Evolutionary conservation across 2,113 vertebrate genomes (phyloP), one percentile per base, ranked within the genome.

Genomic region (Mixornis gularis): DNA sequence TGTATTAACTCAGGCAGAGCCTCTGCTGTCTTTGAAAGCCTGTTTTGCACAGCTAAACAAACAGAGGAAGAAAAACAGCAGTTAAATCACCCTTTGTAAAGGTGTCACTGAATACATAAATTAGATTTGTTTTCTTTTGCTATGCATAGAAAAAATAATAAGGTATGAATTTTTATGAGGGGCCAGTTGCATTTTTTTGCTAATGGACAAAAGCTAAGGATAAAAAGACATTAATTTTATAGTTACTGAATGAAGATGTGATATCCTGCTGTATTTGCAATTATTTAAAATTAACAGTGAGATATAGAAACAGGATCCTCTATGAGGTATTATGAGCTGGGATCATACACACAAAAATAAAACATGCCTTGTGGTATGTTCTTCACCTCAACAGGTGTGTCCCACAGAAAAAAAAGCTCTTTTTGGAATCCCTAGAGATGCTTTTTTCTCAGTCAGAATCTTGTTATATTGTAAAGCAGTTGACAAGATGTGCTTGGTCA

Each of bases 21-120:
- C 46, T 68, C 55, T 84, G 22, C 79, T 91, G 70, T 52, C 70
- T 92, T 91, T 93, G 78, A 94, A 93, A 94, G 55, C 34, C 48
- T 89, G 44, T 78, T 92, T 63, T 90, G 81, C 84, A 77, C 40
- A 78, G 81, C 84, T 68, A 91, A 94, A 87, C 76, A 79, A 88
- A 91, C 41, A 90, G 71, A 69, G 17, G 27, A 70, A 77, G 82
- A 63, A 91, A 93, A 89, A 62, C 34, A 92, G 58, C 53, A 70
- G 34, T 51, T 52, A 55, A 64, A 53, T 79, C 36, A 56, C 19
- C 63, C 34, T 71, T 85, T 89, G 32, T 93, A 84, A 89, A 72
- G 21, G 48, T 53, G 49, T 46, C 60, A 43, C 49, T 56, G 55
- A 90, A 90, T 65, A 21, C 32, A 72, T 52, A 60, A 86, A 85